Percentiles rank a stretch among this genome's conserved stretches.
phyloP scores from a whole-genome alignment of 1,140 invertebrate genomes.

The Neodiprion lecontei region DNA sequence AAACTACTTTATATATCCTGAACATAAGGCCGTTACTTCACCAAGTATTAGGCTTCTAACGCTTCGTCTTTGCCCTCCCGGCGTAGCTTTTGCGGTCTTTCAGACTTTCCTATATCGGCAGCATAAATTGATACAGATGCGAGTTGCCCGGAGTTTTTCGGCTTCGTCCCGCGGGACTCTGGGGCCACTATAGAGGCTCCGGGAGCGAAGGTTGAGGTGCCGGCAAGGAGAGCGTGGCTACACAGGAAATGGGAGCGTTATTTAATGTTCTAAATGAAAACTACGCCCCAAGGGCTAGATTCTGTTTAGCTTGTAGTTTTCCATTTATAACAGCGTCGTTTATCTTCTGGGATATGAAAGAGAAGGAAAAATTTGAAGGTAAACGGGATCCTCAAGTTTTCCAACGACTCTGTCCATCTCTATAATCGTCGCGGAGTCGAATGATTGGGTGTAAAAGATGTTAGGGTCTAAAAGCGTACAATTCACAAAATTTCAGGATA shows the following conservation, averaged over 20 bases:
- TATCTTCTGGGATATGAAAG: no score
- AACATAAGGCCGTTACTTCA: no score
- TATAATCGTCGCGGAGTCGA: no score
- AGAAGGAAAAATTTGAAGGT: no score
- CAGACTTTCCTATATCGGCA: conserved; percentile 34
- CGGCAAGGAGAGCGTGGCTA: conserved; percentile 15
- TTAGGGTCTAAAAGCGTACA: no score
- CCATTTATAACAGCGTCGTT: no score
- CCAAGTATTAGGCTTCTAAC: not conserved
- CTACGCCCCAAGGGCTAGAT: not conserved
- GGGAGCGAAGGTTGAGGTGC: conserved; percentile 14
- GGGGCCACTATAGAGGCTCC: not conserved
- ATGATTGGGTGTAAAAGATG: no score
- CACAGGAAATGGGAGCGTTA: not conserved
- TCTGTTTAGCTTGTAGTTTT: not conserved
- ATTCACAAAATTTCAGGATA: no score
- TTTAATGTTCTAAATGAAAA: conserved; percentile 8
- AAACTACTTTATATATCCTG: no score
- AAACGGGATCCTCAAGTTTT: no score
- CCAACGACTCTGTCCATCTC: no score
- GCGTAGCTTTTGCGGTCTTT: not conserved
- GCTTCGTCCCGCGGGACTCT: conserved; percentile 39
- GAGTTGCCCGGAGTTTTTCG: conserved; percentile 59
- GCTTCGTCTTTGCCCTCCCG: no score
- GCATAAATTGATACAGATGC: conserved; percentile 62